Base-by-base conservation (phyloP, 2,888 invertebrate genomes). In the Timema podura region DNA sequence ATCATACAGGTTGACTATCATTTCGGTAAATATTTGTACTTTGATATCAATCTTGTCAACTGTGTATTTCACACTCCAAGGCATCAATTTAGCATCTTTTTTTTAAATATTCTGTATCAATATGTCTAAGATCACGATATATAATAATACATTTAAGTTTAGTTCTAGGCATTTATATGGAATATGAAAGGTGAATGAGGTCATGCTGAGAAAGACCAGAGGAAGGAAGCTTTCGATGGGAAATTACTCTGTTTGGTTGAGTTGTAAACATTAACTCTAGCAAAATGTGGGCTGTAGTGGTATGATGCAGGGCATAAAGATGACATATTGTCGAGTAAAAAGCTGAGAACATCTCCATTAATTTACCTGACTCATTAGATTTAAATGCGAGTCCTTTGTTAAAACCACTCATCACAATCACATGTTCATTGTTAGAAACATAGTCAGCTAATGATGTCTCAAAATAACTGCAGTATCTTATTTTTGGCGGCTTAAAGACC, bases 381-480 rank as follows among this genome's bases (percentile, higher is more conserved):
- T 65, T 48, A 6, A n/a, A 16, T 11, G 11, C 11, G 64, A 68
- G 15, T 47, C 48, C 49, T 48, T 47, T 68, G 48, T 65, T 68
- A 48, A 68, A 68, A n/a, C 64, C 68, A 13, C 64, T 64, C 30
- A 64, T 68, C 6, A 65, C 48, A 15, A 68, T 46, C 6, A 64
- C 30, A 48, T 68, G 64, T 16, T 46, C 16, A 13, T 68, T 64
- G 46, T 48, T 47, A 2, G 46, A 13, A 9, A 16, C 47, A 30
- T 59, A 16, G 10, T 16, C 13, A 44, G 44, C 5, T 5, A 68
- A 11, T 0, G 46, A 13, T 8, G 64, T 16, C 48, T 64, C 64
- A 10, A 65, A 45, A 1, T 68, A 61, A 8, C 48, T 16, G 1
- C 64, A 30, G 64, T 59, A 47, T 8, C 30, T 64, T 8, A 65